Conservation (phyloP, 2,113 vertebrate species). For the Lates calcarifer region DNA sequence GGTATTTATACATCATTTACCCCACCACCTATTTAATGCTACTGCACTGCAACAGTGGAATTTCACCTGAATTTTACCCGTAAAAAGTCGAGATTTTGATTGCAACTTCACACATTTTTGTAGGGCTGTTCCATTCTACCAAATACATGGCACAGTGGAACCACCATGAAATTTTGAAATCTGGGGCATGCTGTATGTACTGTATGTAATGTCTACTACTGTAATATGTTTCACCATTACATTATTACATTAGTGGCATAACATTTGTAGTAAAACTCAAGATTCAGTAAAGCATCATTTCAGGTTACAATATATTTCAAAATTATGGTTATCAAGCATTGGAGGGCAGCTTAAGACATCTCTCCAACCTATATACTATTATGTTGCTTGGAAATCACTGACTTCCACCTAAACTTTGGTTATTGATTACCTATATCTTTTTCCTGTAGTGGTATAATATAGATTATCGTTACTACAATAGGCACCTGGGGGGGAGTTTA, state of each 20-base stretch:
- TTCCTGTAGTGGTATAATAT: constrained; percentile 19
- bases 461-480: constrained; percentile 30
- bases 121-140: background rate
- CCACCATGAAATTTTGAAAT: no score
- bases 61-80: background rate
- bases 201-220: no score
- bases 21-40: background rate
- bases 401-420: constrained; percentile 16
- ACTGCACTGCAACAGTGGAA: background rate
- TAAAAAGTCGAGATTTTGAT: background rate
- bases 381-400: background rate
- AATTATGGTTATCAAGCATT: background rate
- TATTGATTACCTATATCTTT: constrained; percentile 18
- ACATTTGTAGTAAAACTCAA: background rate
- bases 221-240: background rate
- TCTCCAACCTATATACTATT: background rate
- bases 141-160: background rate
- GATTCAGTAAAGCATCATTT: background rate
- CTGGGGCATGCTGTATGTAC: background rate
- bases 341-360: background rate
- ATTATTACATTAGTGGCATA: background rate
- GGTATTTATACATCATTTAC: background rate
- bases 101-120: background rate
- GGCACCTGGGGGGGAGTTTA: constrained; percentile 1
- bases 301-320: background rate